Conservation (phyloP, 1,140 invertebrate species). For the Rhyacophila brunnea region DNA sequence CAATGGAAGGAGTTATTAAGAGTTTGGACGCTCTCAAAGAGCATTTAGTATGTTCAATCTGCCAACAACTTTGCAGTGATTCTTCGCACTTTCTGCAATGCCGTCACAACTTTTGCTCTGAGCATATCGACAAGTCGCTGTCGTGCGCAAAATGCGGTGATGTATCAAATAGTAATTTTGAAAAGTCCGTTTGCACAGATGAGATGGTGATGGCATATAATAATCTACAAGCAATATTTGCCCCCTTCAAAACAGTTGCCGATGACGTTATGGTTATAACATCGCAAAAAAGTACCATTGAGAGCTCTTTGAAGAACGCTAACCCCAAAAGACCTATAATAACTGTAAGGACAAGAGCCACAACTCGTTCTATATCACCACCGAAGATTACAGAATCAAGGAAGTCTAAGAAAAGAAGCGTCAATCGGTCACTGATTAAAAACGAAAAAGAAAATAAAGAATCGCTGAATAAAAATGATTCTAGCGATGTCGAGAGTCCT, state of each 20-base stretch:
- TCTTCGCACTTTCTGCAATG: slow-evolving; percentile 45
- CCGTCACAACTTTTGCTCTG: slow-evolving; percentile 45
- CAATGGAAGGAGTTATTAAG: slow-evolving; percentile 9
- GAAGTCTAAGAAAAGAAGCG: too few relatives aligned
- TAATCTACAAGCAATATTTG: slow-evolving; percentile 3
- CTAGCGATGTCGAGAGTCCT: too few relatives aligned
- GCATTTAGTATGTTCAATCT: slow-evolving; percentile 43
- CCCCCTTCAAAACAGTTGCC: neutral
- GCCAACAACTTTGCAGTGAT: slow-evolving; percentile 41
- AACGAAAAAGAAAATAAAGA: neutral
- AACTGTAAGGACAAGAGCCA: too few relatives aligned
- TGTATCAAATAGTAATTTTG: slow-evolving; percentile 16
- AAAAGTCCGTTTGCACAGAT: neutral
- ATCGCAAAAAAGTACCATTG: neutral
- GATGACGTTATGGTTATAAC: neutral
- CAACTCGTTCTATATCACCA: too few relatives aligned
- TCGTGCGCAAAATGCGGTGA: slow-evolving; percentile 44
- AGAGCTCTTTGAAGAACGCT: neutral
- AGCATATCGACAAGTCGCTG: slow-evolving; percentile 37
- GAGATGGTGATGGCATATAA: slow-evolving; percentile 11
- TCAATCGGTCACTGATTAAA: neutral
- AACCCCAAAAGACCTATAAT: too few relatives aligned
- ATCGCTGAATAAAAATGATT: too few relatives aligned
- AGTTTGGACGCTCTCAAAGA: slow-evolving; percentile 39
- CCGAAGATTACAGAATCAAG: too few relatives aligned